Evolutionary conservation across 2,113 vertebrate genomes (phyloP).

Genomic region (Nasalis larvatus): DNA sequence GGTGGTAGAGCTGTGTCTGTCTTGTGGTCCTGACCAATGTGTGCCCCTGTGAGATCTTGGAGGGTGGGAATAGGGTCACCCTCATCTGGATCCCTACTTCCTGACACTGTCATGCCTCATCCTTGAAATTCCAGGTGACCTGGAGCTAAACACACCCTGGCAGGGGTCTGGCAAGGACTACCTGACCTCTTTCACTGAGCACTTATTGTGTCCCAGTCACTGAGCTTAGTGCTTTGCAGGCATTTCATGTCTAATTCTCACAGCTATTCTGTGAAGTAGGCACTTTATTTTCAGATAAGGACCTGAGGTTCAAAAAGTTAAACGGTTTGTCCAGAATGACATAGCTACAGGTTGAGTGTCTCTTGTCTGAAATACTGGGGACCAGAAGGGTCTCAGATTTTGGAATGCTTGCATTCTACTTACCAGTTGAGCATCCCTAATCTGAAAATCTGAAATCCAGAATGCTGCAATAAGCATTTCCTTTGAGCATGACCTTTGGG

Average conservation of each 20-base stretch:
- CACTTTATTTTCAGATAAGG: neutral
- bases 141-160: neutral
- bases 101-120: neutral
- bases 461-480: neutral
- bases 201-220: neutral
- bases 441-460: neutral
- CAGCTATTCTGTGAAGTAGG: neutral
- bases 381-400: neutral
- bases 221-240: neutral
- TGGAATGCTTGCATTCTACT: neutral
- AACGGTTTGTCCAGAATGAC: neutral
- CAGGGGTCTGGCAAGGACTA: neutral
- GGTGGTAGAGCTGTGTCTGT: neutral
- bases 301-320: neutral
- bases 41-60: neutral
- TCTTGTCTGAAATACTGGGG: neutral
- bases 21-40: neutral
- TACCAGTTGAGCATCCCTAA: neutral
- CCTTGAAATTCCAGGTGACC: neutral
- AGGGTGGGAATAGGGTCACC: neutral
- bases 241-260: neutral
- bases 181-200: neutral
- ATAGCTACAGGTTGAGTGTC: neutral
- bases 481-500: neutral
- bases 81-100: neutral